These are phyloP conservation scores for Metopolophium dirhodum DNA, from an alignment of 1,140 invertebrate genomes.

Conservation along the genomic window DNA sequence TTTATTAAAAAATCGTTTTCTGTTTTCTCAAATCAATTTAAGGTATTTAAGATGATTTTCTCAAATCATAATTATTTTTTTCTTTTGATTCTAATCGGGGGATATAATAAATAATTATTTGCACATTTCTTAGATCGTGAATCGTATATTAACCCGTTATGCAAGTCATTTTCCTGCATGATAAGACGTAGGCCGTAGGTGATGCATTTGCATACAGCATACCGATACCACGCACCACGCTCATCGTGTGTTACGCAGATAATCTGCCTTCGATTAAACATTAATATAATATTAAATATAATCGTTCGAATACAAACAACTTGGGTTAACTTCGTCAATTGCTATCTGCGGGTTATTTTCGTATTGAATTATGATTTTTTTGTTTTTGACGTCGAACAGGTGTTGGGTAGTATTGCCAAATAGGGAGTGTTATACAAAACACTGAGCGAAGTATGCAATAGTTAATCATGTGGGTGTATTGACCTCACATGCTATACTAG, in stretches of 20 bases:
- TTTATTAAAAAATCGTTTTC: too few relatives aligned
- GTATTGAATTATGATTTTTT: background rate
- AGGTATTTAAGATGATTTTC: background rate
- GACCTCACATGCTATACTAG: conserved; percentile 46
- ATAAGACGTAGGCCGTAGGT: background rate
- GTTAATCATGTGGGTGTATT: conserved; percentile 54
- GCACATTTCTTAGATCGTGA: background rate
- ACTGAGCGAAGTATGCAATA: conserved; percentile 42
- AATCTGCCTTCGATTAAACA: background rate
- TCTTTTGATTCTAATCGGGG: background rate
- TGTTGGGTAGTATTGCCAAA: conserved; percentile 49
- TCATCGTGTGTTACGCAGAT: background rate
- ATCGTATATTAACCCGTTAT: background rate
- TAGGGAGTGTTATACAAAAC: conserved; percentile 53
- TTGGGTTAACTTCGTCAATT: background rate
- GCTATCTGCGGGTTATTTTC: background rate
- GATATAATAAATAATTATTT: background rate
- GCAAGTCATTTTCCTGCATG: background rate
- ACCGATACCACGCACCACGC: background rate
- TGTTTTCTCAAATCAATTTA: too few relatives aligned
- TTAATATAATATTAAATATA: background rate
- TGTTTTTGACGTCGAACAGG: conserved; percentile 32
- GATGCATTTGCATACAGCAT: background rate
- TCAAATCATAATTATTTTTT: background rate
- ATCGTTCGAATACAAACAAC: background rate